Base-by-base conservation (phyloP, 1,140 invertebrate species). In the Pseudomyrmex cubaensis region DNA sequence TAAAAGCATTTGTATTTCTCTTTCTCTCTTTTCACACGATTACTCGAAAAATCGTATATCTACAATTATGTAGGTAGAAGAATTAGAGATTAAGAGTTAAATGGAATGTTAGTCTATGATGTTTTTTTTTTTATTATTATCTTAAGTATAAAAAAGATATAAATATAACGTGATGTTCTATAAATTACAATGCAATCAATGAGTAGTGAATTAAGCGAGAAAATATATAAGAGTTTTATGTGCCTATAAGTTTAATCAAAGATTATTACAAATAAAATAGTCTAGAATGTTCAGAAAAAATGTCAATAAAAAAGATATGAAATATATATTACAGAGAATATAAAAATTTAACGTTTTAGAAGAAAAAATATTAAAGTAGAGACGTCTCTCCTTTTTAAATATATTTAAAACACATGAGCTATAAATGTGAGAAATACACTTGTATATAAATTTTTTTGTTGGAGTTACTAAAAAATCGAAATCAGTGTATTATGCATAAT, bases 221-320 rank as follows among this genome's bases (percentile, higher is more conserved):
- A 50, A 63, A 64, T 20, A 20, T 20, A 20, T 0, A 80, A 35
- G 10, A 59, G 10, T 70, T 72, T 12, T 15, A 80, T 20, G 66
- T 80, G 76, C 76, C 76, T 80, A 70, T 70, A 72, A 80, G 57
- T 70, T 72, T n/a, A 59, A 35, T 80, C 22, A 8, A 80, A 70
- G 10, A 80, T 70, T 75, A 66, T 59, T 70, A 25, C 35, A 35
- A 48, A 50, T 70, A 70, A 35, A 35, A 7, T 20, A 50, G 59
- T 72, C 2, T 72, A 57, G 44, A 80, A 59, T 80, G 57, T 59
- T 70, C n/a, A 22, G 5, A 7, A 50, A 3, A 72, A 59, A n/a
- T 61, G 20, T 70, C 44, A 72, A 2, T 69, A 78, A 57, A 78
- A 57, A 20, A 46, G 15, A 20, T 66, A 66, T 69, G 20, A 46